Evolutionary conservation across 2,113 vertebrate species (phyloP).

Genomic region (Ceyx melanurus): DNA sequence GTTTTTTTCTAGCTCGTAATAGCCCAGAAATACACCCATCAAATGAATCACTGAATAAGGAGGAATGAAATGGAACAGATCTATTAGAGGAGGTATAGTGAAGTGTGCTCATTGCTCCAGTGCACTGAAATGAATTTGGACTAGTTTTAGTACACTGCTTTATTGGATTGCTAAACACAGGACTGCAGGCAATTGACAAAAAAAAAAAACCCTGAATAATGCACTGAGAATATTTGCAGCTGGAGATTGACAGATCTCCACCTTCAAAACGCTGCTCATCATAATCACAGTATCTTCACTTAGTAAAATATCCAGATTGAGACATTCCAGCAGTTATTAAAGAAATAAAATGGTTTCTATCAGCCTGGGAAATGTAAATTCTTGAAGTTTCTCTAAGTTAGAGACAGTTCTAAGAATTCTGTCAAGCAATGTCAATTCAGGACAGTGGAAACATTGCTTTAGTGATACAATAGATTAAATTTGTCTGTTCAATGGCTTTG

Average conservation of each 20-base stretch:
- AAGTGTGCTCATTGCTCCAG: not conserved
- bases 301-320: not conserved
- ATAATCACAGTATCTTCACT: not conserved
- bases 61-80: conserved; percentile 21
- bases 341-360: not conserved
- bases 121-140: not conserved
- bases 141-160: not conserved
- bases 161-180: not conserved
- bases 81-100: not conserved
- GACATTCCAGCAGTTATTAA: not conserved
- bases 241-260: not conserved
- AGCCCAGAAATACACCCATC: not conserved
- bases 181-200: not conserved
- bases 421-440: not conserved
- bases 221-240: not conserved
- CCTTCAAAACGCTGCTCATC: not conserved
- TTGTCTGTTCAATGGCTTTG: not conserved
- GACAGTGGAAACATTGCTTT: not conserved
- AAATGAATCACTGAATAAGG: conserved; percentile 13
- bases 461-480: not conserved
- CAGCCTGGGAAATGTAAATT: not conserved
- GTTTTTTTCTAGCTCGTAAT: not conserved
- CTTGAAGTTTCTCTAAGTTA: not conserved
- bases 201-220: not conserved
- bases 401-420: not conserved